Evolutionary conservation across 2,888 invertebrate genomes (phyloP).

Genomic region (Orchesellides sinensis): DNA sequence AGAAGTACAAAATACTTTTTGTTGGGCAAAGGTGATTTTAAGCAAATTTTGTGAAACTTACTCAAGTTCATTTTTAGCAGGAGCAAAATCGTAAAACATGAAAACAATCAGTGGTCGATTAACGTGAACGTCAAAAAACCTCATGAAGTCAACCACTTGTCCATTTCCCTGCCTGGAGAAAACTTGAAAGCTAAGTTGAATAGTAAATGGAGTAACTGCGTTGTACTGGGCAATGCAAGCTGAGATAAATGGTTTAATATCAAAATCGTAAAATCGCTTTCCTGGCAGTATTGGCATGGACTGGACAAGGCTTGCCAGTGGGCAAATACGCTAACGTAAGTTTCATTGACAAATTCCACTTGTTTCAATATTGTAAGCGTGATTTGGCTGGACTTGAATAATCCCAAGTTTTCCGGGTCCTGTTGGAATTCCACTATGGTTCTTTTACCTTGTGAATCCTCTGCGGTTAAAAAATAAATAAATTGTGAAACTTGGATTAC

Average conservation of each 20-base stretch:
- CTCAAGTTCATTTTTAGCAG: not conserved
- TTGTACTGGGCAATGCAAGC: not conserved
- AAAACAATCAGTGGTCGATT: slow-evolving; percentile 55
- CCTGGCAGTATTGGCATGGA: not conserved
- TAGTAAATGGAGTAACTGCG: slow-evolving; percentile 6
- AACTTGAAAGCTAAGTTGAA: slow-evolving; percentile 38
- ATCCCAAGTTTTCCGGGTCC: slow-evolving; percentile 33
- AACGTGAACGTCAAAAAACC: slow-evolving; percentile 64
- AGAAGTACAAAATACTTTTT: not conserved
- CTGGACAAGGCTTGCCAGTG: slow-evolving; percentile 34
- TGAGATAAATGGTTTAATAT: slow-evolving; percentile 32
- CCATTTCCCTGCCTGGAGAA: not conserved
- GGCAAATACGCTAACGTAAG: slow-evolving; percentile 19
- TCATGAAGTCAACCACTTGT: not conserved
- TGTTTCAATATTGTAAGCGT: slow-evolving; percentile 40
- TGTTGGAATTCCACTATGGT: slow-evolving; percentile 47
- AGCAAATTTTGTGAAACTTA: slow-evolving; percentile 7
- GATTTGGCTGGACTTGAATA: slow-evolving; percentile 42
- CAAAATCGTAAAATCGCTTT: slow-evolving; percentile 24
- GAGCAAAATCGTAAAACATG: slow-evolving; percentile 24
- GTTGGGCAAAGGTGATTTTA: not conserved
- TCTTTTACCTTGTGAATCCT: too few species aligned
- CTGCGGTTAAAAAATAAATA: too few species aligned
- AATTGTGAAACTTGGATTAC: too few species aligned
- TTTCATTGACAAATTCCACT: not conserved